Percentiles rank a stretch among this genome's conserved stretches.
These are phyloP conservation scores for Microctonus brassicae DNA, from an alignment of 2,888 invertebrate genomes.

Conservation along the genomic window DNA sequence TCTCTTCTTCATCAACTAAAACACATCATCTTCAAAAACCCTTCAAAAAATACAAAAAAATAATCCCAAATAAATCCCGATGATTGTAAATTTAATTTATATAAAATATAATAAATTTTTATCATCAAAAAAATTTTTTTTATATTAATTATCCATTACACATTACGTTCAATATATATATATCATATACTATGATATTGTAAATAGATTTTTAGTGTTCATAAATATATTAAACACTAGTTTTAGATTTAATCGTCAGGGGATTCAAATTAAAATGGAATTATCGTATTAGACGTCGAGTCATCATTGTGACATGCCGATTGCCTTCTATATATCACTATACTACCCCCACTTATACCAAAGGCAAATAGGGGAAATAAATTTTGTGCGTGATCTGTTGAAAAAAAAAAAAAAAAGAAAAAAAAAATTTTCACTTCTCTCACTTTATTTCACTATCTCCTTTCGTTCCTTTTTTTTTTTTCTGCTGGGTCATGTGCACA, in stretches of 20 bases:
- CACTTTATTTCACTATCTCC: not conserved
- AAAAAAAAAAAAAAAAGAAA: not conserved
- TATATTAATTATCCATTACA: no score
- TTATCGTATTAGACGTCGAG: slow-evolving; percentile 55
- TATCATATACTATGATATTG: not conserved
- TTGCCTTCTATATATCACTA: slow-evolving; percentile 1
- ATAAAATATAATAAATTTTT: no score
- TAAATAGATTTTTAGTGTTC: not conserved
- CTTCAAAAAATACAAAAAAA: no score
- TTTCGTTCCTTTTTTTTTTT: not conserved
- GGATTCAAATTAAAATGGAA: slow-evolving; percentile 66
- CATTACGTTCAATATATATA: no score
- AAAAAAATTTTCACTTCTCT: not conserved
- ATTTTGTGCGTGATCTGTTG: not conserved
- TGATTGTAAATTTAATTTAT: no score
- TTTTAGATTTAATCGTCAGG: no score
- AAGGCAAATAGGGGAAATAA: not conserved
- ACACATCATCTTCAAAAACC: no score
- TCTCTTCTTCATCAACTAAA: no score
- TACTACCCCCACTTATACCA: no score
- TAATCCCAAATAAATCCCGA: no score
- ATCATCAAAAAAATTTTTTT: no score
- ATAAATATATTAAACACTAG: not conserved
- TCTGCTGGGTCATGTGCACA: slow-evolving; percentile 21
- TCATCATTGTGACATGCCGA: slow-evolving; percentile 32